These are phyloP conservation scores for Odontomachus brunneus DNA, from an alignment of 1,140 invertebrate species.

Conservation along the genomic window DNA sequence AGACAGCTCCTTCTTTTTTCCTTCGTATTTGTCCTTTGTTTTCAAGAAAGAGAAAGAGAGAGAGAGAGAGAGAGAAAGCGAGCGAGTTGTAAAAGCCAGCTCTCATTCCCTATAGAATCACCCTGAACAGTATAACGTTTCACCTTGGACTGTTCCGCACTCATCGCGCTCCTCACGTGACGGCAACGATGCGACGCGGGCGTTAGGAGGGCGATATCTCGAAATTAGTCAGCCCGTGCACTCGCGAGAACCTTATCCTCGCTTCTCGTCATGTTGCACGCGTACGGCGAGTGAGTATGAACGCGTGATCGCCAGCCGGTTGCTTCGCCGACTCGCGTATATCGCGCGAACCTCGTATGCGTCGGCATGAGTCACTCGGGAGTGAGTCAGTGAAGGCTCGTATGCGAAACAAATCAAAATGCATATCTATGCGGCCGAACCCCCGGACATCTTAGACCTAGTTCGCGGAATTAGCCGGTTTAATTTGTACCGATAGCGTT, in stretches of 20 bases:
- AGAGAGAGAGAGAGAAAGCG: no score
- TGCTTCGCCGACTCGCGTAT: background rate
- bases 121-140: background rate
- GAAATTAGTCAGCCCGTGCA: conserved; percentile 52
- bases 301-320: conserved; percentile 2
- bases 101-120: background rate
- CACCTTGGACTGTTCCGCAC: conserved; percentile 38
- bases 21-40: no score
- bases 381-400: conserved; percentile 56
- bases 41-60: no score
- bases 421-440: conserved; percentile 37
- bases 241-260: conserved; percentile 50
- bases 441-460: conserved; percentile 18
- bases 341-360: background rate
- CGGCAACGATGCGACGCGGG: background rate
- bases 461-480: conserved; percentile 39
- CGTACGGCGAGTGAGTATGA: conserved; percentile 29
- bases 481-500: background rate
- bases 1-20: no score
- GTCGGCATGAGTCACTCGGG: conserved; percentile 15
- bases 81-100: no score
- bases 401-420: conserved; percentile 54
- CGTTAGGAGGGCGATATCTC: conserved; percentile 48
- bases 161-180: conserved; percentile 35
- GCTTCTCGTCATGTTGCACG: conserved; percentile 34